A percentile compares a stretch with the other conserved stretches of the same genome.
Conservation (phyloP, 2,797 vertebrate species). For the Syngnathus acus region DNA sequence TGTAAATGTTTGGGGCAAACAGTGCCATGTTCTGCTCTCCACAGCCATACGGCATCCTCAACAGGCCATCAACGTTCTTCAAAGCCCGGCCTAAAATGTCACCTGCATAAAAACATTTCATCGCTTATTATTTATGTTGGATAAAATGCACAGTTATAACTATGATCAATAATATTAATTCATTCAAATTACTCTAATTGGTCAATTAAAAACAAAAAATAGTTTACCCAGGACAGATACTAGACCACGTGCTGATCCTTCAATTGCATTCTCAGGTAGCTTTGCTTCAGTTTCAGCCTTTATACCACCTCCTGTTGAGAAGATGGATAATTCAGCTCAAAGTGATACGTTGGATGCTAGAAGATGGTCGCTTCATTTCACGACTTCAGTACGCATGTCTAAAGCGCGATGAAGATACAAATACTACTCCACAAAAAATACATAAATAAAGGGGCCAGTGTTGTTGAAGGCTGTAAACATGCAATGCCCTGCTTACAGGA, state of each 20-base stretch:
- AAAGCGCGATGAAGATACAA: background rate
- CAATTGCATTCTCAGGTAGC: slow-evolving; percentile 63
- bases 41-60: slow-evolving; percentile 74
- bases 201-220: background rate
- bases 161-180: too few relatives aligned
- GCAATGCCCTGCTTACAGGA: too few relatives aligned
- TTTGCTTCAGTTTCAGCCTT: slow-evolving; percentile 41
- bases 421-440: background rate
- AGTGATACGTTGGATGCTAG: background rate
- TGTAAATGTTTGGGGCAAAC: slow-evolving; percentile 73
- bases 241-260: slow-evolving; percentile 58
- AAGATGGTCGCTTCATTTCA: background rate
- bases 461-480: too few relatives aligned
- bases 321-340: slow-evolving; percentile 11
- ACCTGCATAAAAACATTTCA: slow-evolving; percentile 50
- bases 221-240: slow-evolving; percentile 71
- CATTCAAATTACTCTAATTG: background rate
- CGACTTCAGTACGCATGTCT: background rate
- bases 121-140: too few relatives aligned
- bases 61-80: slow-evolving; percentile 68
- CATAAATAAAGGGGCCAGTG: too few relatives aligned
- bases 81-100: slow-evolving; percentile 72
- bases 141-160: too few relatives aligned
- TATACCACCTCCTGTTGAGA: slow-evolving; percentile 33
- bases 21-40: slow-evolving; percentile 79